Evolutionary conservation across 2,113 vertebrate genomes (phyloP).

Genomic region (Equus przewalskii): DNA sequence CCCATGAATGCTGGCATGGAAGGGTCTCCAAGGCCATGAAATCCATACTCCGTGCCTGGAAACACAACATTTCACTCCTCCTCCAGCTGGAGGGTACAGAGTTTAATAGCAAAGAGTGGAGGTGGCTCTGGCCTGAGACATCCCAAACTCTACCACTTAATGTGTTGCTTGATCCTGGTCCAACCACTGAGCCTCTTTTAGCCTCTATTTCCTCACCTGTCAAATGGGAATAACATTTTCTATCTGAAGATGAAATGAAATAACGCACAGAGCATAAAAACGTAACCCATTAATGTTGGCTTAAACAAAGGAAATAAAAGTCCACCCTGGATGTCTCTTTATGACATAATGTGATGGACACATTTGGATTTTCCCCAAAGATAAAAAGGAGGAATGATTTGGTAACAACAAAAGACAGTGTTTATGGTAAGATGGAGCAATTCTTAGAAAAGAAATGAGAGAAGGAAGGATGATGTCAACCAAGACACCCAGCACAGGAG

Average conservation of each 20-base stretch:
- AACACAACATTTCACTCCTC: not conserved
- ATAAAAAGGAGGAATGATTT: not conserved
- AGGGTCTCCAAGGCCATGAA: not conserved
- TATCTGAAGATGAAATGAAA: not conserved
- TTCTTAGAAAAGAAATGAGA: not conserved
- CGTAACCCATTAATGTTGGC: not conserved
- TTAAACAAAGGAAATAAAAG: not conserved
- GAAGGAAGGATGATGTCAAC: not conserved
- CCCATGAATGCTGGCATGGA: not conserved
- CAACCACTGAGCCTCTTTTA: not conserved
- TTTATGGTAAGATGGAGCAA: not conserved
- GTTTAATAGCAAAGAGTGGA: not conserved
- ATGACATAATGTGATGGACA: not conserved
- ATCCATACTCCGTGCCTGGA: not conserved
- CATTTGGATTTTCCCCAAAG: not conserved
- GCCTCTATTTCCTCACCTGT: not conserved
- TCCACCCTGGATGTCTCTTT: not conserved
- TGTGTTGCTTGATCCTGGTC: not conserved
- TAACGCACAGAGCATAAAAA: not conserved
- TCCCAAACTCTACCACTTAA: not conserved
- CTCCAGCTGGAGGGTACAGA: not conserved
- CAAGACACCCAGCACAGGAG: not conserved
- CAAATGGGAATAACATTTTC: not conserved
- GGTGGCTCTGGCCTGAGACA: not conserved
- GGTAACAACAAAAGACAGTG: not conserved